Base-by-base conservation (phyloP, 2,113 vertebrate species). In the Onychostruthus taczanowskii region DNA sequence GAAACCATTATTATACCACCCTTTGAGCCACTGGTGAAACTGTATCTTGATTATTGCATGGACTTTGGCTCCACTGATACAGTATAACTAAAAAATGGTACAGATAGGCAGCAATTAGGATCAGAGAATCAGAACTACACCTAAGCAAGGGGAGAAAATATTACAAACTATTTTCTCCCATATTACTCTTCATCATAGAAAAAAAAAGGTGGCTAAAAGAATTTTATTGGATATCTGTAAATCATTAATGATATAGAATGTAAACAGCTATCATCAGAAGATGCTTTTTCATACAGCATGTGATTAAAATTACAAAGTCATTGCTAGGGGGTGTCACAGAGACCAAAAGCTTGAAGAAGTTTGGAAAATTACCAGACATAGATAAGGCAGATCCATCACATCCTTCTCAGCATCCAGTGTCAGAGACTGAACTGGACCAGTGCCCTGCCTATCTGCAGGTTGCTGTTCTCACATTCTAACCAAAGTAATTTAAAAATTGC, bases 371-470 rank as follows among this genome's bases (percentile, higher is more conserved):
- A 18, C 69, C n/a, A 90, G 69, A 55, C 16, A 23, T 3, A 67
- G 73, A 24, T 84, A 78, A 87, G 43, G 16, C 43, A 84, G 30
- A 75, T 63, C 61, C 20, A 55, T 44, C 13, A 9, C 19, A 90
- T 49, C 21, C 30, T 39, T 67, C 52, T 55, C 53, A 75, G 44
- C 44, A 47, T 16, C n/a, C 7, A 43, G 12, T 11, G 26, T 58
- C 2, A 6, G 80, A 87, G 41, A 39, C n/a, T 33, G 26, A 44
- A 26, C 28, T 56, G 61, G 33, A 24, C 7, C 4, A 16, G 19
- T 3, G 0, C 39, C 37, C 26, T 68, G 14, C 26, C 41, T 61
- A 10, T 58, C 41, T 3, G 2, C 9, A 12, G 1, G 12, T 33
- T 67, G 14, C 37, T 69, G 18, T 26, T 83, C n/a, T 53, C 69